Percentiles rank a stretch among this genome's conserved stretches.
Conservation (phyloP, 2,113 vertebrate species). For the Galemys pyrenaicus region DNA sequence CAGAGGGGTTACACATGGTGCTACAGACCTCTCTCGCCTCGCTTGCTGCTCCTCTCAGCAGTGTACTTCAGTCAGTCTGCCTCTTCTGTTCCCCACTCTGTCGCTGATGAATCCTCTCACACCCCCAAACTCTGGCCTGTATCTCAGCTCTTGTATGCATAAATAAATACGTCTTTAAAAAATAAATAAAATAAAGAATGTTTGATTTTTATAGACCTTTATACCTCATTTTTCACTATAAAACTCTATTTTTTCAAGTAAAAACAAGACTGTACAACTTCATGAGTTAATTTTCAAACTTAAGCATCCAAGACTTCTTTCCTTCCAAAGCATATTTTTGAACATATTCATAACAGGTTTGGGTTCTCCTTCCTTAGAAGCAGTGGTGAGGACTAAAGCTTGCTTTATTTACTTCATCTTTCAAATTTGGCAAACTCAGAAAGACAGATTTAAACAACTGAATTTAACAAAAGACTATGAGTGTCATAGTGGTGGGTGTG, state of each 20-base stretch:
- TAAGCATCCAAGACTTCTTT: not conserved
- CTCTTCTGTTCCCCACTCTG: too few species aligned
- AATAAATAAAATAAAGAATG: too few species aligned
- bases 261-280: not conserved
- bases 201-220: not conserved
- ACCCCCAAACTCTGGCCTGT: too few species aligned
- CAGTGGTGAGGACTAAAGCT: not conserved
- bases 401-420: not conserved
- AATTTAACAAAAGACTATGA: not conserved
- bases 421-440: not conserved
- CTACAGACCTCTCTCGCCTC: too few species aligned
- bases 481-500: too few species aligned
- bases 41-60: too few species aligned
- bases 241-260: not conserved
- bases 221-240: too few species aligned
- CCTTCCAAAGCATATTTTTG: not conserved
- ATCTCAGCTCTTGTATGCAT: too few species aligned
- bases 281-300: not conserved
- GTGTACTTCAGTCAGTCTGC: too few species aligned
- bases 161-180: too few species aligned
- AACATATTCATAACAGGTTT: not conserved
- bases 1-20: too few species aligned
- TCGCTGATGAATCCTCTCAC: too few species aligned
- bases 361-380: not conserved
- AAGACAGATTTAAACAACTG: not conserved